phyloP scores from a whole-genome alignment of 2,888 invertebrate genomes.

The Brachypterus glaber region DNA sequence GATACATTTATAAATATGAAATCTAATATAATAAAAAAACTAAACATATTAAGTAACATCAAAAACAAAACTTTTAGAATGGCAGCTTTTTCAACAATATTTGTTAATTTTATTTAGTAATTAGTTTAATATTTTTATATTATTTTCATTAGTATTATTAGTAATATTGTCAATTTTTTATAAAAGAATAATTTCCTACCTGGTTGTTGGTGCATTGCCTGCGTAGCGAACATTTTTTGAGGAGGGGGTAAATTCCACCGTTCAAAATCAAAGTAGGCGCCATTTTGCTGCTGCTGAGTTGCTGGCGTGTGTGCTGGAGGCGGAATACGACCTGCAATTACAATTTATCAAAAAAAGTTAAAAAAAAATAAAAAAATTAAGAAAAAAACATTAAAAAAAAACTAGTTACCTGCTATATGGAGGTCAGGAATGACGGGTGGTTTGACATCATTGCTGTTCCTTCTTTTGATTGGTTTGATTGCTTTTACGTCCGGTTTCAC shows the following conservation, averaged over 20 bases:
- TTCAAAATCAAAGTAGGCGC: slow-evolving; percentile 68
- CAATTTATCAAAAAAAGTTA: background rate
- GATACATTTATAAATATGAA: no score
- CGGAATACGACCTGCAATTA: slow-evolving; percentile 48
- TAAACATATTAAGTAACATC: no score
- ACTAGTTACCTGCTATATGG: slow-evolving; percentile 3
- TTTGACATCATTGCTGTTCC: slow-evolving; percentile 57
- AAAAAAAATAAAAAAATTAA: background rate
- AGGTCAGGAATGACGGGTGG: slow-evolving; percentile 21
- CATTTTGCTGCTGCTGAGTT: slow-evolving; percentile 32
- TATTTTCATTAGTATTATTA: no score
- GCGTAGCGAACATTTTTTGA: slow-evolving; percentile 57
- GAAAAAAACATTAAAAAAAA: slow-evolving; percentile 3
- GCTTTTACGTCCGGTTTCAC: slow-evolving; percentile 26
- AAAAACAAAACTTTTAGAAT: no score
- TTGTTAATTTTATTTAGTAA: no score
- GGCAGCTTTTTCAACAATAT: no score
- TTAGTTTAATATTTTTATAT: no score
- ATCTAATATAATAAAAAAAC: no score
- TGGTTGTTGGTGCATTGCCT: slow-evolving; percentile 37
- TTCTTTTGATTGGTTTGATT: slow-evolving; percentile 35
- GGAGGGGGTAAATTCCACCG: slow-evolving; percentile 68
- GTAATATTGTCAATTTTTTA: no score
- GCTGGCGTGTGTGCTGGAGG: slow-evolving; percentile 64
- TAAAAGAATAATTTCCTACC: no score